Base-by-base conservation (phyloP, 2,113 vertebrate species). In the Pterocles orientalis region DNA sequence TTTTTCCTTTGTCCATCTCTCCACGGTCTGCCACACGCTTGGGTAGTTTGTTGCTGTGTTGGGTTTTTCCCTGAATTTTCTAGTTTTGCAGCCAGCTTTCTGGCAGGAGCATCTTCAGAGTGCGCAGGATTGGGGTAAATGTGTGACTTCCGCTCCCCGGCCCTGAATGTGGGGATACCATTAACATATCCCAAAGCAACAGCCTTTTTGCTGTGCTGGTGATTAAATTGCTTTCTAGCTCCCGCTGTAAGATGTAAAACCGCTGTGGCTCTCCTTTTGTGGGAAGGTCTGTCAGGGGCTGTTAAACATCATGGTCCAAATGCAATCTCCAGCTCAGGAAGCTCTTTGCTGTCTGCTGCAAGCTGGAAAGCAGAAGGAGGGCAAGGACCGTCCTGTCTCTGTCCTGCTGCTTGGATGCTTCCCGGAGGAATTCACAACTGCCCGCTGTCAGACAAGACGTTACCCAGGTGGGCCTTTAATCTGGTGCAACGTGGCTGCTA, bases 401-500 rank as follows among this genome's bases (percentile, higher is more conserved):
- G 34, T 20, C 28, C 51, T 43, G 57, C 69, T 5, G 10, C 60
- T 28, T 47, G 53, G 79, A 48, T 1, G 4, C 61, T 34, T 80
- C 68, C 62, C 0, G 1, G 66, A 80, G 78, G 66, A 39, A 12
- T 45, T 39, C n/a, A 3, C 68, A 14, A n/a, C 50, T 65, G 90
- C 78, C 85, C 34, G 1, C 56, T 45, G 39, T 41, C 78, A 61
- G 66, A n/a, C 24, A 12, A 45, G 87, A 33, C 8, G 1, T 25
- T 48, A 26, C 17, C 73, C 73, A 71, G 68, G 73, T 54, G 91
- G 57, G 24, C 41, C 60, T 61, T 76, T 28, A 19, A 15, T 48
- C 82, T 0, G 0, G 34, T 6, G 0, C 47, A 24, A 66, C 1
- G 4, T 57, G 72, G 54, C 79, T 80, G 34, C 83, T 69, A 3